Evolutionary conservation across 2,113 vertebrate genomes (phyloP).

Genomic region (Amphiprion percula): DNA sequence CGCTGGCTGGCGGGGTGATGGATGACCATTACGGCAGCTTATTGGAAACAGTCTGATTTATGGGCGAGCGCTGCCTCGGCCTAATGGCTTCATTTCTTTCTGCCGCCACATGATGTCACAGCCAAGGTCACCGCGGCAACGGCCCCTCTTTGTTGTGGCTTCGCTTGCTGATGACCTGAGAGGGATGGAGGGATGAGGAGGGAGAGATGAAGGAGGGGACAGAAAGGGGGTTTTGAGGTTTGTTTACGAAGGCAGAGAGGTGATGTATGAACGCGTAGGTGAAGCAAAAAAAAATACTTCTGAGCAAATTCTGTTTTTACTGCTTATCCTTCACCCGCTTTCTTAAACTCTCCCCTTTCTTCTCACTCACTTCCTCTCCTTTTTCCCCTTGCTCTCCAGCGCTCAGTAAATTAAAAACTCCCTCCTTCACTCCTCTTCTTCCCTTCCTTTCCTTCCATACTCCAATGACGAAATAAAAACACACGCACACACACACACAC

Average conservation of each 20-base stretch:
- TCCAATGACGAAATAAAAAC: conserved; percentile 75
- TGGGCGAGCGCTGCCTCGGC: conserved; percentile 95
- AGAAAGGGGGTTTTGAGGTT: conserved; percentile 61
- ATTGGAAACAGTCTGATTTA: conserved; percentile 99
- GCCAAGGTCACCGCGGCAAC: conserved; percentile 99
- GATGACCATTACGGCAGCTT: conserved; percentile 99
- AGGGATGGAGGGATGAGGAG: conserved; percentile 69
- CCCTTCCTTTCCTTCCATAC: conserved; percentile 54
- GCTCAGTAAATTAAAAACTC: conserved; percentile 67
- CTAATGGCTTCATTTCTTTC: conserved; percentile 99
- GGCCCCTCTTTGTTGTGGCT: conserved; percentile 97
- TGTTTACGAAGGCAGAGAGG: conserved; percentile 66
- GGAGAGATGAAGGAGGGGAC: conserved; percentile 64
- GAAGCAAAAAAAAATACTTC: conserved; percentile 71
- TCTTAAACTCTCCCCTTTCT: conserved; percentile 41
- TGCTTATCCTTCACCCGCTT: conserved; percentile 61
- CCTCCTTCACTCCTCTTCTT: conserved; percentile 49
- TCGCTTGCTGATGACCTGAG: conserved; percentile 94
- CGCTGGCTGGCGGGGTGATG: conserved; percentile 89
- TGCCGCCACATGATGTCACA: conserved; percentile 98
- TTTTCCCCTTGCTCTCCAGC: conserved; percentile 62
- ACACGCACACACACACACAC: conserved; percentile 45
- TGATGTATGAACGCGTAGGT: conserved; percentile 69
- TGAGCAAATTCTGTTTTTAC: conserved; percentile 74
- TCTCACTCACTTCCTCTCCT: conserved; percentile 66